Evolutionary conservation across 2,113 vertebrate genomes (phyloP).

Genomic region (Polyodon spathula): DNA sequence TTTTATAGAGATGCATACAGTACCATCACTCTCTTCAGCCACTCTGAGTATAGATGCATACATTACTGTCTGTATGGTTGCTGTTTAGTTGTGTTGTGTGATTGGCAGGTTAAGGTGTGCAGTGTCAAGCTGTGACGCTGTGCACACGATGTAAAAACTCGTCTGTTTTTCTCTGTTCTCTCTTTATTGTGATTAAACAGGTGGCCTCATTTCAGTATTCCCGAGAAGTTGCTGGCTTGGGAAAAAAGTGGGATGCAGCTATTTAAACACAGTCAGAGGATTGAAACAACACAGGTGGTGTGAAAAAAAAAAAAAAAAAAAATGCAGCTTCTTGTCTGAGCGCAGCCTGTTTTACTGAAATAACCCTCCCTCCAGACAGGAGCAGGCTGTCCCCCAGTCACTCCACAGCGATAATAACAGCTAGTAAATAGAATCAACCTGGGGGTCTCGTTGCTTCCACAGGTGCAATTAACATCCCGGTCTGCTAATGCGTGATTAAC

Average conservation of each 20-base stretch:
- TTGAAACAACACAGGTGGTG: conserved; percentile 20
- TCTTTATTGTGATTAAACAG: conserved; percentile 12
- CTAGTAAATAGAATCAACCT: conserved; percentile 80
- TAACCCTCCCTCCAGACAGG: background rate
- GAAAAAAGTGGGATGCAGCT: conserved; percentile 5
- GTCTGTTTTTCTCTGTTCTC: background rate
- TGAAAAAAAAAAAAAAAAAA: conserved; percentile 7
- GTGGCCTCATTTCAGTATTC: conserved; percentile 17
- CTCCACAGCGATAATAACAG: conserved; percentile 36
- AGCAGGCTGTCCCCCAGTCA: conserved; percentile 1
- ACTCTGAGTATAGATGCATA: too few species aligned
- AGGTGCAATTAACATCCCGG: conserved; percentile 84
- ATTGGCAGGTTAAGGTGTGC: too few species aligned
- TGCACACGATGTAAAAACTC: background rate
- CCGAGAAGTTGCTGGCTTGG: conserved; percentile 14
- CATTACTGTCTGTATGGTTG: too few species aligned
- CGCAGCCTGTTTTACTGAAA: too few species aligned
- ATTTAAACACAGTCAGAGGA: conserved; percentile 8
- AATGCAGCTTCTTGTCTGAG: background rate
- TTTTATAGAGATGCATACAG: too few species aligned
- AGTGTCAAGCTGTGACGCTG: too few species aligned
- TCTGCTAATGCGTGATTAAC: conserved; percentile 91
- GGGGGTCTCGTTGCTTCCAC: conserved; percentile 75
- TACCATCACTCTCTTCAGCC: too few species aligned
- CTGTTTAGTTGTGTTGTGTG: too few species aligned